Percentiles rank a stretch among this genome's conserved stretches.
Evolutionary conservation across 1,140 invertebrate species (phyloP).

Genomic region (Drepana arcuata): DNA sequence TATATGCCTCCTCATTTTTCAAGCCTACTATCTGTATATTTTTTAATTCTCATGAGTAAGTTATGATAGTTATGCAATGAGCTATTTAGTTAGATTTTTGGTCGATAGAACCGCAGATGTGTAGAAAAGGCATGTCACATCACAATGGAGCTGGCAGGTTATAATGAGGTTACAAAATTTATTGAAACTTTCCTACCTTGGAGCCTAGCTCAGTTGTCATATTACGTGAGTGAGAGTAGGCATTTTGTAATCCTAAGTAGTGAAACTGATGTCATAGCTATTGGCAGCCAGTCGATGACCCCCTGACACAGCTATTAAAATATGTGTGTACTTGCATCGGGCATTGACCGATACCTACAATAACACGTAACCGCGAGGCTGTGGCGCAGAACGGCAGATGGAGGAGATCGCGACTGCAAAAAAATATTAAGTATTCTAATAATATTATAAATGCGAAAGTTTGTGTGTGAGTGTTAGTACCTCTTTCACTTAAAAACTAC

Average conservation of each 20-base stretch:
- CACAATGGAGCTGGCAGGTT: conserved; percentile 15
- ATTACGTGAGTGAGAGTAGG: conserved; percentile 60
- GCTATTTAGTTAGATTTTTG: no score
- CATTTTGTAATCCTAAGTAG: conserved; percentile 62
- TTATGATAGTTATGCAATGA: no score
- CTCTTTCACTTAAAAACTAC: no score
- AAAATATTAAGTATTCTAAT: no score
- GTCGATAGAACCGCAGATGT: conserved; percentile 13
- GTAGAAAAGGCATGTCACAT: conserved; percentile 14
- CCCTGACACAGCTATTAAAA: conserved; percentile 54
- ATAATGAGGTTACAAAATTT: conserved; percentile 30
- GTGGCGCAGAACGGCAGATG: no score
- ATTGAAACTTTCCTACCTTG: conserved; percentile 32
- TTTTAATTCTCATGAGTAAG: no score
- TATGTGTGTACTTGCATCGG: conserved; percentile 32
- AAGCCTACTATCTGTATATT: no score
- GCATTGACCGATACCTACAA: conserved; percentile 43
- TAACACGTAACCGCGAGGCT: no score
- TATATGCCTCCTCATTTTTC: no score
- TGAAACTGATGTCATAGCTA: conserved; percentile 62
- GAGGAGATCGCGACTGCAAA: no score
- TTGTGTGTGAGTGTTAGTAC: no score
- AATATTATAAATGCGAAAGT: no score
- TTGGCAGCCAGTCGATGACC: conserved; percentile 64
- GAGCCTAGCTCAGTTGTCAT: conserved; percentile 29